Conservation (phyloP, 2,113 vertebrate species). For the Coptodon rendalli region DNA sequence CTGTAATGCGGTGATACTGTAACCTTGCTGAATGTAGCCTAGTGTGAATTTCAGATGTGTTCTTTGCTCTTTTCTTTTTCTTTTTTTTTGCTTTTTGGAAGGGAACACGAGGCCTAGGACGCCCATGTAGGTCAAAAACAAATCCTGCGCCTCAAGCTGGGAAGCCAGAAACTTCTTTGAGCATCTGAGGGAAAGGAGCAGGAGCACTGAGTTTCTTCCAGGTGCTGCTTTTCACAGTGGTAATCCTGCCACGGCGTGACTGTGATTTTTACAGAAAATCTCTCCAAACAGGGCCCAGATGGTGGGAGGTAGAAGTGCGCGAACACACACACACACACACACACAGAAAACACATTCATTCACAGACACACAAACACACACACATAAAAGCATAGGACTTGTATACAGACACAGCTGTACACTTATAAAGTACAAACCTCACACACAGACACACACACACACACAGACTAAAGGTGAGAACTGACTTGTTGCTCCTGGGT, state of each 20-base stretch:
- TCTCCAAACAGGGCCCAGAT: conserved; percentile 63
- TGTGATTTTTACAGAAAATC: conserved; percentile 64
- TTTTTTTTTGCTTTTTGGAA: conserved; percentile 41
- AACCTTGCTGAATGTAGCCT: conserved; percentile 25
- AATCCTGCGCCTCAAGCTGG: conserved; percentile 62
- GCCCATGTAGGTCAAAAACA: conserved; percentile 68
- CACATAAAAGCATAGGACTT: neutral
- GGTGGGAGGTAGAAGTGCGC: conserved; percentile 42
- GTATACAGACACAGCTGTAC: conserved; percentile 19
- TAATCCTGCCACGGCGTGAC: conserved; percentile 67
- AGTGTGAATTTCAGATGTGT: conserved; percentile 38
- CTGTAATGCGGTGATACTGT: conserved; percentile 28
- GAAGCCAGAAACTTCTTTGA: conserved; percentile 62
- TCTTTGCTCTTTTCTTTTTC: conserved; percentile 12
- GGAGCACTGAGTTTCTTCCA: conserved; percentile 58
- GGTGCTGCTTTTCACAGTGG: conserved; percentile 64
- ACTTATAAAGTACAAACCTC: conserved; percentile 24
- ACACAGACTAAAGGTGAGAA: conserved; percentile 49
- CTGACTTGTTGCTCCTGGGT: conserved; percentile 59
- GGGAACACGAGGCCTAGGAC: conserved; percentile 45
- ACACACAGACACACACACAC: neutral
- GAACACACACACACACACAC: neutral
- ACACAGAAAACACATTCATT: conserved; percentile 13
- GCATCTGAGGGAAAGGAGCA: conserved; percentile 49
- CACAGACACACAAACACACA: conserved; percentile 7